phyloP scores from a whole-genome alignment of 2,113 vertebrate genomes.

The Otis tarda region DNA sequence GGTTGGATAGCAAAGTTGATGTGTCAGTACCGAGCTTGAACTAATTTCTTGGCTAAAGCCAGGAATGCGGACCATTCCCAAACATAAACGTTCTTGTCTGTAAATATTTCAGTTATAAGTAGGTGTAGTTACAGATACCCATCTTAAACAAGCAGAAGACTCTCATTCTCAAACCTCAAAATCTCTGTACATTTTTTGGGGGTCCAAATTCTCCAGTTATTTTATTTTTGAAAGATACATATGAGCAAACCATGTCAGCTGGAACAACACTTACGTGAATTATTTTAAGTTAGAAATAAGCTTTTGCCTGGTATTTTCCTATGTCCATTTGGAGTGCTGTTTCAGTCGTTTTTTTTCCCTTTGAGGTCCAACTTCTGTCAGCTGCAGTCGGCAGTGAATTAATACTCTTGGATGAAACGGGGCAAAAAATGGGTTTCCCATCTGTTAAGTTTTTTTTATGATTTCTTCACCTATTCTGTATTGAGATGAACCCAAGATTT shows the following conservation, averaged over 20 bases:
- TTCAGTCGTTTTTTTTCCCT: not conserved
- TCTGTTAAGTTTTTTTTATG: not conserved
- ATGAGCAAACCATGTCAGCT: not conserved
- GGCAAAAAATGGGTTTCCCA: not conserved
- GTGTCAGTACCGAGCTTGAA: not conserved
- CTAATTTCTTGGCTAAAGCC: not conserved
- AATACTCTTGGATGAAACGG: not conserved
- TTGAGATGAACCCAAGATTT: not conserved
- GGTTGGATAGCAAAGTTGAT: not conserved
- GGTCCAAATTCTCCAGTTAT: not conserved
- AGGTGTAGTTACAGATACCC: not conserved
- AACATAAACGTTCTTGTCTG: not conserved
- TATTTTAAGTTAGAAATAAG: not conserved
- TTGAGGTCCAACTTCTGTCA: not conserved
- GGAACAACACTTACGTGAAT: not conserved
- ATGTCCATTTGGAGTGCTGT: not conserved
- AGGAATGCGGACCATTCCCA: not conserved
- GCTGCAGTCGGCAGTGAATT: constrained; percentile 30
- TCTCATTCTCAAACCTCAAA: not conserved
- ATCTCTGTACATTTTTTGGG: not conserved
- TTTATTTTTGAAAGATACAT: not conserved
- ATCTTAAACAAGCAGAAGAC: not conserved
- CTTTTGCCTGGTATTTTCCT: not conserved
- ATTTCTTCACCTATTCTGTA: not conserved
- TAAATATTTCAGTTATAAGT: not conserved